Evolutionary conservation across 1,140 invertebrate species (phyloP).

Genomic region (Rhizoglyphus robini): DNA sequence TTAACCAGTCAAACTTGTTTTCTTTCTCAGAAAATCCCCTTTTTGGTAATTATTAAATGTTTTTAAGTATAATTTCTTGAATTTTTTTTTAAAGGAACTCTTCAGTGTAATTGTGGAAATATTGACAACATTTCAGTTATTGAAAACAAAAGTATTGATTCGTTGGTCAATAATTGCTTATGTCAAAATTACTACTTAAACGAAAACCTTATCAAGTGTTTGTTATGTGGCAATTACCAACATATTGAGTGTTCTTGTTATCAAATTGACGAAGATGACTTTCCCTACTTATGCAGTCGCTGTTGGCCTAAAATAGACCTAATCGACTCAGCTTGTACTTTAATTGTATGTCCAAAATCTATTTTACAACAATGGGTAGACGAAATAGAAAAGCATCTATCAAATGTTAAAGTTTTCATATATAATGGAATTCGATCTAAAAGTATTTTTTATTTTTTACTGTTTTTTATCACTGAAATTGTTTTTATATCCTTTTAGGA

Average conservation of each 20-base stretch:
- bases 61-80: background rate
- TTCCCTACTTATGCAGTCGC: slow-evolving; percentile 45
- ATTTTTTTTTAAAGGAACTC: slow-evolving; percentile 18
- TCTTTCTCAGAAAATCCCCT: background rate
- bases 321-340: slow-evolving; percentile 45
- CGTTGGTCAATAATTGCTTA: background rate
- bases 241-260: slow-evolving; percentile 48
- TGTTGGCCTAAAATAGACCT: slow-evolving; percentile 42
- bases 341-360: slow-evolving; percentile 55
- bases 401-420: slow-evolving; percentile 42
- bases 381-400: slow-evolving; percentile 47
- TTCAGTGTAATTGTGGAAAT: slow-evolving; percentile 27
- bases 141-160: background rate
- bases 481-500: slow-evolving; percentile 33
- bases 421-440: slow-evolving; percentile 35
- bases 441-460: background rate
- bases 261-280: slow-evolving; percentile 31
- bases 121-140: background rate
- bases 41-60: background rate
- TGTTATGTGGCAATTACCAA: slow-evolving; percentile 42
- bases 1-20: background rate
- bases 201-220: slow-evolving; percentile 37
- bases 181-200: slow-evolving; percentile 18
- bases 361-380: slow-evolving; percentile 56
- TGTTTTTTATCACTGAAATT: too few relatives aligned